These are phyloP conservation scores for Oophaga pumilio DNA, from an alignment of 2,113 vertebrate species.

Conservation along the genomic window DNA sequence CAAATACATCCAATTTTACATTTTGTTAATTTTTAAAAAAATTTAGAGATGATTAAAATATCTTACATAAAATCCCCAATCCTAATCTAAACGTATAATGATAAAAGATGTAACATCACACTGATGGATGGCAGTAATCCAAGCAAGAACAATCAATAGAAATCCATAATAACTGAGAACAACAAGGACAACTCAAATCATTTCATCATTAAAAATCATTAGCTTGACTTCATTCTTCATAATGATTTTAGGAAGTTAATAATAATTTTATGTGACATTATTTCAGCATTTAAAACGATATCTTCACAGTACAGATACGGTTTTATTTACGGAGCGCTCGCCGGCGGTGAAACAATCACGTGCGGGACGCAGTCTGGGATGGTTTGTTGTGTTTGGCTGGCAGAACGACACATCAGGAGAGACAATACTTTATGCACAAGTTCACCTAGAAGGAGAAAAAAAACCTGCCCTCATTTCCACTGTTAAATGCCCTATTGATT, in stretches of 20 bases:
- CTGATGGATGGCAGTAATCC: no score
- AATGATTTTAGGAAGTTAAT: no score
- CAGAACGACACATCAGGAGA: neutral
- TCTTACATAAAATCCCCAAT: no score
- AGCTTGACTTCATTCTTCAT: no score
- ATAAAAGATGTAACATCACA: no score
- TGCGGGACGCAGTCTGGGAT: neutral
- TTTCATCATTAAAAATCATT: no score
- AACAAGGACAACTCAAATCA: no score
- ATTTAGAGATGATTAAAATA: neutral
- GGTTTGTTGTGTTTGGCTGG: neutral
- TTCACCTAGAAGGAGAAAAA: neutral
- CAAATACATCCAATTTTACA: neutral
- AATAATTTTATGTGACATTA: no score
- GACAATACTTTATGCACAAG: neutral
- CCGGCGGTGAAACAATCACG: neutral
- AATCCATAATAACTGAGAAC: no score
- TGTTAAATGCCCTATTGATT: neutral
- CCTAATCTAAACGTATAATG: no score
- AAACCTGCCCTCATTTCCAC: neutral
- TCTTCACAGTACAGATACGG: neutral
- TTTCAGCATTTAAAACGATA: no score
- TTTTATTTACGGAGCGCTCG: neutral
- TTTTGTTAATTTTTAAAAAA: neutral
- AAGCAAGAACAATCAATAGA: no score